phyloP scores from a whole-genome alignment of 2,113 vertebrate genomes.

The Damaliscus lunatus region DNA sequence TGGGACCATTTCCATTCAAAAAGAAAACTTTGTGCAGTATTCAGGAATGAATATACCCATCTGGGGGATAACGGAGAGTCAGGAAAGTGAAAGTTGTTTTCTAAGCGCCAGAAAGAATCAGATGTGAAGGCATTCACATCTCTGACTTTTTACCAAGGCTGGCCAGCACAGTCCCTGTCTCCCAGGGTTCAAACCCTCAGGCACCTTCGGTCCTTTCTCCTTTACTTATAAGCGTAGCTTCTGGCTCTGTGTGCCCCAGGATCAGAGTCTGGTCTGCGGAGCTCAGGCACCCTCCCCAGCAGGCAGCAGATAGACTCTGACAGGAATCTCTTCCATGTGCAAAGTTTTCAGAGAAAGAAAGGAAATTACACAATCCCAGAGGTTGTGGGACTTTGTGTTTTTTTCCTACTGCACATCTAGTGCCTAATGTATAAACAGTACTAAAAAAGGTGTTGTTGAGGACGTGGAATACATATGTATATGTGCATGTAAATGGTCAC shows the following conservation, averaged over 20 bases:
- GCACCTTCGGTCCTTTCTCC: not conserved
- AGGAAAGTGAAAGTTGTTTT: not conserved
- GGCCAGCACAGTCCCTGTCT: not conserved
- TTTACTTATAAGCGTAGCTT: not conserved
- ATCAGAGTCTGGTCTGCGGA: not conserved
- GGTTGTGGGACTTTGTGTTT: not conserved
- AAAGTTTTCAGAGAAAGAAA: not conserved
- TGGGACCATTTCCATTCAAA: not conserved
- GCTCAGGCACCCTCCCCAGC: not conserved
- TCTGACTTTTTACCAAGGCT: not conserved
- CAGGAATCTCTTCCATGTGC: not conserved
- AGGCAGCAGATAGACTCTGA: accelerated
- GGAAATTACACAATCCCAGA: not conserved
- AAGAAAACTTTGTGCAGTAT: not conserved
- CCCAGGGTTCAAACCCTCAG: not conserved
- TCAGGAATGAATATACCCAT: not conserved
- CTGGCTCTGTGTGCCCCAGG: too few relatives aligned
- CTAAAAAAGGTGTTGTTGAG: not conserved
- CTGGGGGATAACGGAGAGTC: not conserved
- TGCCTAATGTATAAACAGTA: not conserved
- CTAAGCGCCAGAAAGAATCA: not conserved
- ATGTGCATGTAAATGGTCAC: accelerated
- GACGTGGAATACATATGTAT: not conserved
- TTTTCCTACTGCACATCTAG: not conserved
- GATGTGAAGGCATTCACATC: not conserved